Evolutionary conservation across 2,113 vertebrate genomes (phyloP).

Genomic region (Isurus oxyrinchus): DNA sequence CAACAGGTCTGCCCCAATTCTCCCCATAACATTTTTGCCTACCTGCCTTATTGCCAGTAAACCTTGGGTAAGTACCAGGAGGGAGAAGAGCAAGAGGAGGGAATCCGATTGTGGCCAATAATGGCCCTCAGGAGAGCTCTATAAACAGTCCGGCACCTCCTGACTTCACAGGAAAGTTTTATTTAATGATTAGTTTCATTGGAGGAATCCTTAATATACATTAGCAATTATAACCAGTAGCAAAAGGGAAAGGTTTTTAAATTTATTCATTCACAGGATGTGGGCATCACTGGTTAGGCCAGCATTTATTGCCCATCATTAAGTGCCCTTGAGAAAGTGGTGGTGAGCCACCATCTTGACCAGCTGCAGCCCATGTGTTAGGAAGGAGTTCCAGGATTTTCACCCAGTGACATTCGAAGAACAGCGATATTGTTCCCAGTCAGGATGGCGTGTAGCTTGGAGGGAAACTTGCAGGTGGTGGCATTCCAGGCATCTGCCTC

Average conservation of each 20-base stretch:
- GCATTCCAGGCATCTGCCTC: background rate
- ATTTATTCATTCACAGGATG: background rate
- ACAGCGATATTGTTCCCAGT: background rate
- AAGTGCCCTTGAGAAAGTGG: background rate
- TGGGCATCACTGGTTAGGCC: background rate
- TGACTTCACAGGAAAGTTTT: background rate
- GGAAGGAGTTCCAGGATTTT: background rate
- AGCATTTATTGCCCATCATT: background rate
- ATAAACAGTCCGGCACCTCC: background rate
- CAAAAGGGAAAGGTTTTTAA: background rate
- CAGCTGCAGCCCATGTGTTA: background rate
- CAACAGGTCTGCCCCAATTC: too few relatives aligned
- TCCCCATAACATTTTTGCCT: too few relatives aligned
- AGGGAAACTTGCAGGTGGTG: background rate
- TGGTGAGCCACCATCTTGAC: background rate
- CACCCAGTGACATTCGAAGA: background rate
- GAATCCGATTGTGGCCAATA: background rate
- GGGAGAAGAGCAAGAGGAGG: background rate
- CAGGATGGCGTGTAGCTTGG: background rate
- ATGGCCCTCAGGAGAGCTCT: background rate
- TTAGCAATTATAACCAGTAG: background rate
- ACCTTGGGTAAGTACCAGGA: background rate
- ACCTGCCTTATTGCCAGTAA: background rate
- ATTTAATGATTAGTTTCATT: background rate
- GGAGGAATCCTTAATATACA: background rate